Evolutionary conservation across 2,888 invertebrate genomes (phyloP).

Genomic region (Perithous albicinctus): DNA sequence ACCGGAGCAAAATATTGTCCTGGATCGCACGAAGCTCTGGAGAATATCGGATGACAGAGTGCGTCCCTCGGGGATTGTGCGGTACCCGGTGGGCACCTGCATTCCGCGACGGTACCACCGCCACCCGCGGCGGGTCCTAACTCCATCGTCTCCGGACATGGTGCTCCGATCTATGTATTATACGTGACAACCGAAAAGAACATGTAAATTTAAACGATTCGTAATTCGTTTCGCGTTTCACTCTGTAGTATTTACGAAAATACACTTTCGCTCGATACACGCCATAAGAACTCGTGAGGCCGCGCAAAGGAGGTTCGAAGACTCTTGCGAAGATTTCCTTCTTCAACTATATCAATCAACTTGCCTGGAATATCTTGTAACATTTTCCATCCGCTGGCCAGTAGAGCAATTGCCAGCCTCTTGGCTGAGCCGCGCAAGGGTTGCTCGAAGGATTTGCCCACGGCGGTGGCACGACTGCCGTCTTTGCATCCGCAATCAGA

Average conservation of each 20-base stretch:
- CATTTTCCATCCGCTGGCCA: conserved; percentile 94
- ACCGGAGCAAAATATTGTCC: conserved; percentile 92
- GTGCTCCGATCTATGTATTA: conserved; percentile 88
- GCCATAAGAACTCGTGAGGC: too few relatives aligned
- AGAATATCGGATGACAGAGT: conserved; percentile 91
- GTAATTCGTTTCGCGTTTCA: conserved; percentile 29
- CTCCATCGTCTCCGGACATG: conserved; percentile 94
- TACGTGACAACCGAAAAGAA: conserved; percentile 32
- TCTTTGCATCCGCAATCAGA: conserved; percentile 81
- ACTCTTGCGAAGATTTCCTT: conserved; percentile 36
- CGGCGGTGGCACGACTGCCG: conserved; percentile 92
- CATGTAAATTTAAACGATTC: conserved; percentile 37
- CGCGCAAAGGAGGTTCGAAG: not conserved
- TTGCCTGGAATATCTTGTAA: conserved; percentile 93
- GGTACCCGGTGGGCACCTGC: conserved; percentile 93
- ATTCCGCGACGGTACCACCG: conserved; percentile 89
- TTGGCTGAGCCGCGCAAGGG: conserved; percentile 92
- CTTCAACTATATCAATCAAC: conserved; percentile 38
- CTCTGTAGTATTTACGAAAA: conserved; percentile 23
- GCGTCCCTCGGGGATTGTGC: conserved; percentile 90
- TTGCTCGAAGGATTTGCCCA: conserved; percentile 94
- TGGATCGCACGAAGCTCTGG: conserved; percentile 89
- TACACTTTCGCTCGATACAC: conserved; percentile 41
- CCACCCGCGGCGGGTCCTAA: conserved; percentile 88
- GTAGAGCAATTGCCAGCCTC: conserved; percentile 94